A percentile compares a stretch with the other conserved stretches of the same genome.
Conservation (phyloP, 2,888 invertebrate species). For the Bhutanitis thaidina region DNA sequence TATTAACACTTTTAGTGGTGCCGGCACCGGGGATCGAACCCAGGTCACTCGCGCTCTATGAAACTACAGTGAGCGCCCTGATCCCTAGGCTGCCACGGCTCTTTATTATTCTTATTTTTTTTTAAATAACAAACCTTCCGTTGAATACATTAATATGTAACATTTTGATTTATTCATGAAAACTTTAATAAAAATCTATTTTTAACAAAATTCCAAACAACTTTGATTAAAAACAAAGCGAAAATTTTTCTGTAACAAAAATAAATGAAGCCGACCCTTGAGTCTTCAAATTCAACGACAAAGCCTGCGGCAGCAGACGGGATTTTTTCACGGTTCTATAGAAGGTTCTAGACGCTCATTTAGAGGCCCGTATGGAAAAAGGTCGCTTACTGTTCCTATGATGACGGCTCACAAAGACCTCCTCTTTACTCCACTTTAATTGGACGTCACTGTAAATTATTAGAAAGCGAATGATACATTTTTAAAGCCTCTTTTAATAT, state of each 20-base stretch:
- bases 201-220: no score
- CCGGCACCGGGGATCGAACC: no score
- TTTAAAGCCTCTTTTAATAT: no score
- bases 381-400: slow-evolving; percentile 14
- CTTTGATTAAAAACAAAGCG: not conserved
- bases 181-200: no score
- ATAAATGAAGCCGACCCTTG: slow-evolving; percentile 17
- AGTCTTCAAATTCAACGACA: slow-evolving; percentile 19
- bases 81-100: no score
- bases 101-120: no score
- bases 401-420: slow-evolving; percentile 17
- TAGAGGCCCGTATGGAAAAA: slow-evolving; percentile 17
- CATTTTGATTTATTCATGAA: no score
- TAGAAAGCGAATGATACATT: slow-evolving; percentile 16
- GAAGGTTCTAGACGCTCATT: slow-evolving; percentile 20
- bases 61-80: no score
- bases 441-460: slow-evolving; percentile 18
- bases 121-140: no score
- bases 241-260: slow-evolving; percentile 10
- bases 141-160: no score
- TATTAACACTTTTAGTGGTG: no score
- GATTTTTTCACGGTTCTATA: slow-evolving; percentile 16
- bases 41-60: no score
- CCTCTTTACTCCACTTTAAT: slow-evolving; percentile 18
- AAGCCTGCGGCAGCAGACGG: slow-evolving; percentile 18